Percentiles rank a stretch among this genome's conserved stretches.
phyloP scores from a whole-genome alignment of 2,113 vertebrate genomes.

The Carassius auratus region DNA sequence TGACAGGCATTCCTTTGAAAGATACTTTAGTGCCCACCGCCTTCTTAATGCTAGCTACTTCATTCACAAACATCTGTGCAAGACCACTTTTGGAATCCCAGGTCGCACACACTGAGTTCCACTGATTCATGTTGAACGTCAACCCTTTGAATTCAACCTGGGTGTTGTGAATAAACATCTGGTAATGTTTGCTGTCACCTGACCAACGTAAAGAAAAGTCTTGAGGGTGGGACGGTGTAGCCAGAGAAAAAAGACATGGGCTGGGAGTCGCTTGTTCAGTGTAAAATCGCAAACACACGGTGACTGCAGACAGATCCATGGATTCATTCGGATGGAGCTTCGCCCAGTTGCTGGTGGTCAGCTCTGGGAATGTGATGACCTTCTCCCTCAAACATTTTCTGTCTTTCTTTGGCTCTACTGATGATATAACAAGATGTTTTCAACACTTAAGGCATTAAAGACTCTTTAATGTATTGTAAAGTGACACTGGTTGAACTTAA shows the following conservation, averaged over 20 bases:
- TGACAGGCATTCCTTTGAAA: conserved; percentile 8
- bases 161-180: background rate
- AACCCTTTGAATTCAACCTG: background rate
- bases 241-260: background rate
- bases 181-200: background rate
- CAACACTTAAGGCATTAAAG: background rate
- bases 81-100: background rate
- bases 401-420: background rate
- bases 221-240: background rate
- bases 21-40: fast-evolving
- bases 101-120: conserved; percentile 25
- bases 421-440: background rate
- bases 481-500: background rate
- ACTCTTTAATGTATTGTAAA: background rate
- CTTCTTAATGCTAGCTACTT: conserved; percentile 13
- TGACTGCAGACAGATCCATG: background rate
- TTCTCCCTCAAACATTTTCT: conserved; percentile 10
- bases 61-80: conserved; percentile 24
- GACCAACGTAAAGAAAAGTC: background rate
- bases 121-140: background rate
- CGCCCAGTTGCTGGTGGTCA: background rate
- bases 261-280: background rate
- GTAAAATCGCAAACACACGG: conserved; percentile 28
- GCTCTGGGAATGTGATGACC: conserved; percentile 11
- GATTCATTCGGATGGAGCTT: conserved; percentile 9